Conservation (phyloP, 2,797 vertebrate species). For the Jordanella pulchra region DNA sequence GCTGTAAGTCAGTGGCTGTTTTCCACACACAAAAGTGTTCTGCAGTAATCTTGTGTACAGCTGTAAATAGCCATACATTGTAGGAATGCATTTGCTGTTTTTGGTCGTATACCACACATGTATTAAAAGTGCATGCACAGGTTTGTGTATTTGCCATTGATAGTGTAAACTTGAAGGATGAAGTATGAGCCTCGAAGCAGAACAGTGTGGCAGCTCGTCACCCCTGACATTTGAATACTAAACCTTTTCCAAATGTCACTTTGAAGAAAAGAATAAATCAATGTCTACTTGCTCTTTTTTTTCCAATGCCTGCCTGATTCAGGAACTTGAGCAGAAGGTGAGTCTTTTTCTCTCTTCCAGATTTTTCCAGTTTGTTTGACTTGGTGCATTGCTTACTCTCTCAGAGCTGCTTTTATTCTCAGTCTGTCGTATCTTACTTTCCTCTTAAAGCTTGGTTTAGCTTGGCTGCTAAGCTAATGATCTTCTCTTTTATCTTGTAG, state of each 20-base stretch:
- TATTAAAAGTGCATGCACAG: background rate
- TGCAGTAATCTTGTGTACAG: conserved; percentile 1
- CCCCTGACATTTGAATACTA: conserved; percentile 52
- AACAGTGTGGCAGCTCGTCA: conserved; percentile 49
- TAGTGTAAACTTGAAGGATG: conserved; percentile 31
- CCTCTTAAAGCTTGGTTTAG: background rate
- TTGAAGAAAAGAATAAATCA: conserved; percentile 65
- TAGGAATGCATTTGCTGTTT: conserved; percentile 8
- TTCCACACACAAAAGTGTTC: conserved; percentile 22
- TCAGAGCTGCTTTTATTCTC: background rate
- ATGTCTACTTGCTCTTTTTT: conserved; percentile 32
- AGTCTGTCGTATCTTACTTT: background rate
- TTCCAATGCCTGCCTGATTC: conserved; percentile 71
- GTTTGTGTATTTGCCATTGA: conserved; percentile 21
- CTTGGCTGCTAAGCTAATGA: background rate
- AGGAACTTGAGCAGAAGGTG: conserved; percentile 87
- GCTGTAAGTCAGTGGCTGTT: conserved; percentile 18
- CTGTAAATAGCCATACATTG: conserved; percentile 3
- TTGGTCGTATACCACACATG: conserved; percentile 4
- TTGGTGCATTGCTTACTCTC: conserved; percentile 23
- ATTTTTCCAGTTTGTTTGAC: conserved; percentile 20
- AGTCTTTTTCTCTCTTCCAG: conserved; percentile 53
- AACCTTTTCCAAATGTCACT: conserved; percentile 62
- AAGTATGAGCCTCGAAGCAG: conserved; percentile 48
- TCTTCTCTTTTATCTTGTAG: background rate